These are phyloP conservation scores for Abscondita cerata DNA, from an alignment of 2,888 invertebrate species.

Conservation along the genomic window DNA sequence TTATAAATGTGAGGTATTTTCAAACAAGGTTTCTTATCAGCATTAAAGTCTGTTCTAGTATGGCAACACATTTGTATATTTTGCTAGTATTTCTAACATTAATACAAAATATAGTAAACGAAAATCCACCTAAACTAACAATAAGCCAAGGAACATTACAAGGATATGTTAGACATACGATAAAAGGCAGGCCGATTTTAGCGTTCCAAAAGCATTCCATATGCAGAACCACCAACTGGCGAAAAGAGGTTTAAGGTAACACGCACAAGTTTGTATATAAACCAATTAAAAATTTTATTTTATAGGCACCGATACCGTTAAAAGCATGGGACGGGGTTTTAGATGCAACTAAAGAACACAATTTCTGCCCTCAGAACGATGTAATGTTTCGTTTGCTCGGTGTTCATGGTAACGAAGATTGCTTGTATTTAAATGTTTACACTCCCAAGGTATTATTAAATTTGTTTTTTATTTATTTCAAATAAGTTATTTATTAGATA, in stretches of 20 bases:
- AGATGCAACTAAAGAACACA: not conserved
- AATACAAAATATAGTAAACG: no score
- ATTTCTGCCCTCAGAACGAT: conserved; percentile 58
- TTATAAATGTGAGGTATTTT: no score
- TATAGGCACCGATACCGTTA: not conserved
- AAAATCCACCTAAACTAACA: conserved; percentile 20
- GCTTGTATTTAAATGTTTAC: conserved; percentile 10
- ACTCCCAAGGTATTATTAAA: conserved; percentile 11
- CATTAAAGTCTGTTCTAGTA: no score
- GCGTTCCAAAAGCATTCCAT: conserved; percentile 70
- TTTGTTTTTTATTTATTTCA: no score
- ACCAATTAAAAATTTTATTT: no score
- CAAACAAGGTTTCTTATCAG: no score
- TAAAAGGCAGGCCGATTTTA: conserved; percentile 64
- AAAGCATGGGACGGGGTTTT: not conserved
- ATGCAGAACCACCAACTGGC: conserved; percentile 68
- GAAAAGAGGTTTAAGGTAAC: conserved; percentile 71
- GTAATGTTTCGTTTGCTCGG: not conserved
- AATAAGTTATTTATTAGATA: no score
- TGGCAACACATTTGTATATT: no score
- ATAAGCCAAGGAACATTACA: conserved; percentile 18
- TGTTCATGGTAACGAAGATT: not conserved
- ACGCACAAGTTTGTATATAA: no score
- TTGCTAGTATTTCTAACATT: no score
- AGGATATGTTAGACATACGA: conserved; percentile 56